Conservation (phyloP, 2,888 invertebrate genomes). For the Ornithoptera priamus region DNA sequence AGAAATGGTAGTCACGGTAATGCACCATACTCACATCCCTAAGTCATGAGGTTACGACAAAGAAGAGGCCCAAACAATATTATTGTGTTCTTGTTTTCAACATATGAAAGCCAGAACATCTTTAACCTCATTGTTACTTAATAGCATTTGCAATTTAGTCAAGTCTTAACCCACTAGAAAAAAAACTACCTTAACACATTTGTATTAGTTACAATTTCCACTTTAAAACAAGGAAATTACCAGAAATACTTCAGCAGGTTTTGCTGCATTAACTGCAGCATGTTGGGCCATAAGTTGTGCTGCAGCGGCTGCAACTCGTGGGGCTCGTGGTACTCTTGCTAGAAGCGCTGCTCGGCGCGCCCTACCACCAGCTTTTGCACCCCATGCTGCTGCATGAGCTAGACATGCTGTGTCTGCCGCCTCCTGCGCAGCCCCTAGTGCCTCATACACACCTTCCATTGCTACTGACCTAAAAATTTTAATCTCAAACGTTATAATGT, state of each 20-base stretch:
- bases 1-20: too few relatives aligned
- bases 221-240: conserved; percentile 45
- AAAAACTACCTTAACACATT: background rate
- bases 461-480: conserved; percentile 83
- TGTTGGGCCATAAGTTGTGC: conserved; percentile 90
- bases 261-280: conserved; percentile 84
- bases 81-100: too few relatives aligned
- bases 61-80: too few relatives aligned
- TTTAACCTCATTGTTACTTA: background rate
- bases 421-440: conserved; percentile 92
- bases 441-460: conserved; percentile 90
- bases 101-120: too few relatives aligned
- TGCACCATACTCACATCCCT: too few relatives aligned
- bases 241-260: conserved; percentile 83
- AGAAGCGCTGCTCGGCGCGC: conserved; percentile 48
- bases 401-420: conserved; percentile 91
- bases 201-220: background rate
- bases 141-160: background rate
- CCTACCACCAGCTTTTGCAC: conserved; percentile 64
- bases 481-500: background rate
- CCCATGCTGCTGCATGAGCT: conserved; percentile 92
- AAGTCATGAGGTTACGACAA: too few relatives aligned
- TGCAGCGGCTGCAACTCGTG: conserved; percentile 87
- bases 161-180: background rate
- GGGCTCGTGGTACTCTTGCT: conserved; percentile 83